Base-by-base conservation (phyloP, 1,140 invertebrate species). In the Papilio xuthus region DNA sequence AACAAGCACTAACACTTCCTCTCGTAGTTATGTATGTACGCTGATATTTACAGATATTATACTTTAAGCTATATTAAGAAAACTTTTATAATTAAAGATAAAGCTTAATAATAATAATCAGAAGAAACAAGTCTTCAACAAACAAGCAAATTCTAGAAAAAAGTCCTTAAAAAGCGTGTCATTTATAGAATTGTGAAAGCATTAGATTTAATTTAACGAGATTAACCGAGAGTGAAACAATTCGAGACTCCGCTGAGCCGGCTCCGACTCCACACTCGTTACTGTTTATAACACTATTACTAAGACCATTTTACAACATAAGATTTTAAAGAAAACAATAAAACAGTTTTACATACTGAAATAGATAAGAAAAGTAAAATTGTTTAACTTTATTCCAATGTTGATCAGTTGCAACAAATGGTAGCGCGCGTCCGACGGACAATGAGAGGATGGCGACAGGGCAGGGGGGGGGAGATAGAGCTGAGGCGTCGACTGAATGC, bases 341-440 rank as follows among this genome's bases (percentile, higher is more conserved):
- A 53, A 20, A 20, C 0, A 20, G 9, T 12, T 12, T 60, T 10
- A 9, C 50, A 60, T 18, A 53, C 26, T 60, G 10, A 10, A 60
- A 26, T 60, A 60, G 12, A 13, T 56, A 10, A 9, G 10, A 6
- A 26, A 67, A 23, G 4, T 6, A 50, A 18, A 4, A 15, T 15
- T 28, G 60, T 67, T 67, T 67, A 28, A 32, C n/a, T 67, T 28
- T 28, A 67, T 60, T 60, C 23, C 20, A 60, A 60, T 23, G 20
- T 60, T 26, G 9, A 28, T 60, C 56, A 53, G 50, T 53, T 6
- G 26, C 60, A 67, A 60, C 60, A 28, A 67, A 67, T 67, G 60
- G 23, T 12, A 4, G 23, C 4, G 23, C 12, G 60, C 26, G 60
- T 67, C 13, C 26, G 13, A 4, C 13, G 26, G 26, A 67, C 26